phyloP scores from a whole-genome alignment of 2,797 vertebrate species.

The Enteromius anoplus region DNA sequence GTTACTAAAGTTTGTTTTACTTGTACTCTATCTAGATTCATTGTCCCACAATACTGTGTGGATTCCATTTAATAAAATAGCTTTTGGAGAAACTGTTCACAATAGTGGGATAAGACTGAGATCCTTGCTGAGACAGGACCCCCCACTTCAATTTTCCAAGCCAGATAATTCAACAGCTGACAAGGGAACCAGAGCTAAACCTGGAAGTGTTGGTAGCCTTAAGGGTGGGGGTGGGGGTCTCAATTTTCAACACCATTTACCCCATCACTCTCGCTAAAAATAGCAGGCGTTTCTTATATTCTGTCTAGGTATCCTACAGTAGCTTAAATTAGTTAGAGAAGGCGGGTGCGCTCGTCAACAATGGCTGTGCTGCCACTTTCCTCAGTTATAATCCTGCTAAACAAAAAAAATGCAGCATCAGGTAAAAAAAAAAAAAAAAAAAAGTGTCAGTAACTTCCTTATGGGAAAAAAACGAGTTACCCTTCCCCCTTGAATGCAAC shows the following conservation, averaged over 20 bases:
- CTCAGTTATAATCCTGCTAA: constrained; percentile 45
- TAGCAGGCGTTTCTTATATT: constrained; percentile 68
- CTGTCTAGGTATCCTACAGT: constrained; percentile 56
- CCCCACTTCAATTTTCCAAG: constrained; percentile 57
- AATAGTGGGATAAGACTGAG: constrained; percentile 32
- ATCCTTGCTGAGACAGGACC: constrained; percentile 51
- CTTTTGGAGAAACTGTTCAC: constrained; percentile 35
- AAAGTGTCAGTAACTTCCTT: constrained; percentile 43
- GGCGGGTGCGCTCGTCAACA: constrained; percentile 59
- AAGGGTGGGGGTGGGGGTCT: constrained; percentile 71
- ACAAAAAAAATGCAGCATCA: constrained; percentile 19
- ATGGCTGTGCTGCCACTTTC: constrained; percentile 40
- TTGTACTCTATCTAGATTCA: constrained; percentile 71
- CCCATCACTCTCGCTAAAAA: constrained; percentile 82
- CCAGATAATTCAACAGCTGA: constrained; percentile 61
- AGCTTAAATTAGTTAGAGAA: constrained; percentile 56
- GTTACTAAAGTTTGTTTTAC: constrained; percentile 72
- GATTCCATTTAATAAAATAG: constrained; percentile 55
- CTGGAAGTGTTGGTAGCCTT: constrained; percentile 73
- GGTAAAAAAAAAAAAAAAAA: neutral
- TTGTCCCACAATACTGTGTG: constrained; percentile 67
- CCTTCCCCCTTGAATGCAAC: constrained; percentile 53
- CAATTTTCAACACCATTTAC: constrained; percentile 81
- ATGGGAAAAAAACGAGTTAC: constrained; percentile 23
- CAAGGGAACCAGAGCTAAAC: constrained; percentile 65